Evolutionary conservation across 2,113 vertebrate genomes (phyloP).

Genomic region (Etia nguti): DNA sequence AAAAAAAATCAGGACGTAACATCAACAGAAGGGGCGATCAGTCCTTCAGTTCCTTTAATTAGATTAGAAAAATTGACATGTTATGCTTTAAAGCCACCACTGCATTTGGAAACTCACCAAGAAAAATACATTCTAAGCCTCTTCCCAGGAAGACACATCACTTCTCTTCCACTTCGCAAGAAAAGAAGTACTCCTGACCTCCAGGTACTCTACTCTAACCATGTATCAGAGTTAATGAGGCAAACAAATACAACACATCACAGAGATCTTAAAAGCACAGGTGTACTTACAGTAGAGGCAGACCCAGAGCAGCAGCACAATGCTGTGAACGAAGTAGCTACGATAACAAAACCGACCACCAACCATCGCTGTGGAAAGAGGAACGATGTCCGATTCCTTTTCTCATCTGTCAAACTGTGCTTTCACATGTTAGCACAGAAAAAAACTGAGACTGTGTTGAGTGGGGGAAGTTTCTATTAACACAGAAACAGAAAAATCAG

Average conservation of each 20-base stretch:
- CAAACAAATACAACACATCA: background rate
- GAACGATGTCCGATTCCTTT: background rate
- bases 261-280: background rate
- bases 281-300: background rate
- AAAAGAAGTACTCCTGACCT: background rate
- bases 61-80: background rate
- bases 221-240: background rate
- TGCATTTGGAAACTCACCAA: background rate
- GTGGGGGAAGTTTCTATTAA: background rate
- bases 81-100: background rate
- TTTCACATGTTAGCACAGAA: background rate
- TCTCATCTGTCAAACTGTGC: fast-evolving
- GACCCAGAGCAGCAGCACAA: background rate
- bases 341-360: fast-evolving
- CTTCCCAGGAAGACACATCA: background rate
- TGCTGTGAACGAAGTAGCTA: background rate
- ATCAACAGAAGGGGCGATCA: background rate
- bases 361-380: fast-evolving
- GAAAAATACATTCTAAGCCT: background rate
- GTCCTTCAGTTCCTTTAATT: background rate
- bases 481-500: background rate
- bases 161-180: background rate
- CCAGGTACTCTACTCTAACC: fast-evolving
- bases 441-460: background rate
- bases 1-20: background rate